These are phyloP conservation scores for Colaptes auratus DNA, from an alignment of 2,113 vertebrate genomes.

Conservation along the genomic window DNA sequence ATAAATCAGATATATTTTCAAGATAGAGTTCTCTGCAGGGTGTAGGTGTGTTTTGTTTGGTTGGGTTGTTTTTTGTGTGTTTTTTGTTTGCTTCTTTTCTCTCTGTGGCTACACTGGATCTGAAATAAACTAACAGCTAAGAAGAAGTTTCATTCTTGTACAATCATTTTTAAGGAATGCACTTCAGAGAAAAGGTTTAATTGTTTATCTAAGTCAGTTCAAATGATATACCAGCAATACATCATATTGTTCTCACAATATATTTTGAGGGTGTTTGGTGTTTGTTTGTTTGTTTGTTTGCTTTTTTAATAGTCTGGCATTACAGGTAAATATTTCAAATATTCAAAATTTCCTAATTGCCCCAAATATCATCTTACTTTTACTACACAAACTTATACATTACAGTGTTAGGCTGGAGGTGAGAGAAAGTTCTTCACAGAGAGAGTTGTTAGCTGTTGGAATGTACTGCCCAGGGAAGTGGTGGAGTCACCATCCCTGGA, in stretches of 20 bases:
- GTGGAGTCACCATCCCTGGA: too few relatives aligned
- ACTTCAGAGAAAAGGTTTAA: background rate
- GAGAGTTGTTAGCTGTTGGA: too few relatives aligned
- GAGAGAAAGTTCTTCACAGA: too few relatives aligned
- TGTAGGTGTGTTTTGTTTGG: fast-evolving
- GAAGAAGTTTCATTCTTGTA: background rate
- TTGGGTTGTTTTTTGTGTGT: too few relatives aligned
- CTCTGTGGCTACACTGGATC: background rate
- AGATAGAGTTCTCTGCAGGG: background rate
- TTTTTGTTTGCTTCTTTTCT: too few relatives aligned
- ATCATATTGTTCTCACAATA: background rate
- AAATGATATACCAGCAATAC: background rate
- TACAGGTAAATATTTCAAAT: background rate
- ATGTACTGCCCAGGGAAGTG: too few relatives aligned
- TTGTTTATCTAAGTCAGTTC: background rate
- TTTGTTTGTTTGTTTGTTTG: background rate
- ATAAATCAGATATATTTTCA: background rate
- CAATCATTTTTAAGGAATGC: background rate
- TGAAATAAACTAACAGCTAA: background rate
- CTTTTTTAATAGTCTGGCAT: background rate
- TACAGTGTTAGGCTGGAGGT: background rate
- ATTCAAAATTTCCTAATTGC: background rate
- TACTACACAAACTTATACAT: background rate
- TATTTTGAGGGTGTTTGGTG: background rate
- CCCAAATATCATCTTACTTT: background rate